Evolutionary conservation across 2,797 vertebrate species (phyloP), one percentile per base, ranked within the genome.

Genomic region (Chrosomus eos): DNA sequence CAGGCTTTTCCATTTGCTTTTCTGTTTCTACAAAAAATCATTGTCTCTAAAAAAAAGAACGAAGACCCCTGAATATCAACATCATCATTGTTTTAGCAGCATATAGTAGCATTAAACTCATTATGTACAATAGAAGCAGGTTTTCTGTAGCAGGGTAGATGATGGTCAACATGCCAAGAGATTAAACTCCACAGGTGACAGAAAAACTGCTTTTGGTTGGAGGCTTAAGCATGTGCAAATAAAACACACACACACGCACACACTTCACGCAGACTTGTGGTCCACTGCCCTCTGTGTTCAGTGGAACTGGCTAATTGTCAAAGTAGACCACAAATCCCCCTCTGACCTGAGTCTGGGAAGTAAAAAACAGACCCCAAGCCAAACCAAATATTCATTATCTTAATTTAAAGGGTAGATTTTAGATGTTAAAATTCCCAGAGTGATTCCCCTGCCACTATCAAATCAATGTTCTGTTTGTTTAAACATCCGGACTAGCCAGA

Each of bases 291-390:
- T 26, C 26, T 28, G 51, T 45, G 38, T 43, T 21, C 53, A 43
- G 33, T 60, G 33, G 26, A 82, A n/a, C 70, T 38, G 11, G 53
- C 55, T 33, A 40, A 38, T 36, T 51, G 21, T 51, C 60, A 67
- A 66, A 76, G 43, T 40, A 83, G 11, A 38, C 45, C 45, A 55
- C 62, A 83, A 76, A 53, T 76, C 72, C 33, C 28, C 28, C 55
- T 82, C 40, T 48, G 71, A 82, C 81, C 58, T 23, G 48, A 74
- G 43, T 75, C 48, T 31, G n/a, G 36, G 3, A 64, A 19, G 38
- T 38, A 8, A 58, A 76, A 36, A 76, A 10, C 28, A 76, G n/a
- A 31, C 26, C 9, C 9, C 28, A 53, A 74, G 9, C 45, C 13
- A 58, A 23, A 55, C 33, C 33, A 75, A 31, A 75, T 7, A 78